Conservation (phyloP, 2,797 vertebrate species). For the Podarcis lilfordi region DNA sequence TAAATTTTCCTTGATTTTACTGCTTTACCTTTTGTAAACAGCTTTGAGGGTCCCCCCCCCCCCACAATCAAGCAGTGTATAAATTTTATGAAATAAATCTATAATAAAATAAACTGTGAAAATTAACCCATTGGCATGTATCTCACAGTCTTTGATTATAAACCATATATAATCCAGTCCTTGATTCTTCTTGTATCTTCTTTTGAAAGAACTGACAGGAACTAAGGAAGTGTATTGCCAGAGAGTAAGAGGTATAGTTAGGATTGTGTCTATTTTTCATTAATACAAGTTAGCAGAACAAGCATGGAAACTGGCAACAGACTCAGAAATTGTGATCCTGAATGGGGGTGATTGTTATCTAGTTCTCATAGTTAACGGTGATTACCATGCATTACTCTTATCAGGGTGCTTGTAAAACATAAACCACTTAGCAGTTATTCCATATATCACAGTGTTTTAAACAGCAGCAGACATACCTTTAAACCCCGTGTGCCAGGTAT, state of each 20-base stretch:
- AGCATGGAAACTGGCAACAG: not conserved
- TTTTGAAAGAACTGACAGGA: not conserved
- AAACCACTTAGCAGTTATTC: not conserved
- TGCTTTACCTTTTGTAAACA: too few relatives aligned
- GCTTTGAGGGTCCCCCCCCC: too few relatives aligned
- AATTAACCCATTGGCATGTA: not conserved
- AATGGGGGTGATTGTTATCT: not conserved
- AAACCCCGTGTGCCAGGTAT: conserved; percentile 86
- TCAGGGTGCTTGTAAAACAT: not conserved
- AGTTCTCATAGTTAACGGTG: not conserved
- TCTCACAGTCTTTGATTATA: not conserved
- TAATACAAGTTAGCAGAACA: too few relatives aligned
- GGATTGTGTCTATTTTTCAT: not conserved
- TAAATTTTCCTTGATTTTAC: too few relatives aligned
- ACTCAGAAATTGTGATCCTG: not conserved
- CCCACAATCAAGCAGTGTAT: too few relatives aligned
- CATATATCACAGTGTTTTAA: not conserved
- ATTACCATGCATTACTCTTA: not conserved
- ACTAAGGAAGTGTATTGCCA: not conserved
- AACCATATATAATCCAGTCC: not conserved
- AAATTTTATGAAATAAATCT: too few relatives aligned
- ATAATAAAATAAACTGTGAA: not conserved
- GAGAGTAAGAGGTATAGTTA: not conserved
- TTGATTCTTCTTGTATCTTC: not conserved
- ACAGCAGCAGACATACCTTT: conserved; percentile 80